Percentiles rank a stretch among this genome's conserved stretches.
phyloP scores from a whole-genome alignment of 2,797 vertebrate genomes.

The Acropternis orthonyx region DNA sequence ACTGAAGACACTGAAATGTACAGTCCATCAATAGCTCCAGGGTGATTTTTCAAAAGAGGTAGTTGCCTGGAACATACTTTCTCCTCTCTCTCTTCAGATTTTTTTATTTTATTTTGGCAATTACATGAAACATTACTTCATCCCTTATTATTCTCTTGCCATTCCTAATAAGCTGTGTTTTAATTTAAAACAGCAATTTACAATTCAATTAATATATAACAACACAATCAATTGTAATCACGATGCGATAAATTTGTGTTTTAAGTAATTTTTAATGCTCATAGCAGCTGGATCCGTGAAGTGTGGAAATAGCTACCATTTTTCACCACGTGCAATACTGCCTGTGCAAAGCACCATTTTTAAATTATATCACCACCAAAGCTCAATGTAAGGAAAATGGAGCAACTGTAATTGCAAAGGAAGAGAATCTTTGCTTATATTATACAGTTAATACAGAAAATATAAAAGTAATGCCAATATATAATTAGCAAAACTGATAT shows the following conservation, averaged over 20 bases:
- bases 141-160: conserved; percentile 60
- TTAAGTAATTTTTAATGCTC: conserved; percentile 81
- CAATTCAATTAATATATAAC: conserved; percentile 75
- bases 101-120: conserved; percentile 65
- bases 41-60: not conserved
- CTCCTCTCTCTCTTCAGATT: conserved; percentile 5
- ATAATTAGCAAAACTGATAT: not conserved
- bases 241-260: conserved; percentile 74
- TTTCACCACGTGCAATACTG: conserved; percentile 73
- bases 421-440: conserved; percentile 5
- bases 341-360: conserved; percentile 49
- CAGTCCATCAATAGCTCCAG: not conserved
- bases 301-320: conserved; percentile 79
- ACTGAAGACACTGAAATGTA: not conserved
- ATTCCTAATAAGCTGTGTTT: conserved; percentile 71
- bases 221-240: conserved; percentile 75
- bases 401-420: conserved; percentile 44
- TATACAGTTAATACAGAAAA: not conserved
- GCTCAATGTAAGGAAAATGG: not conserved
- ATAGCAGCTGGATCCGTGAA: conserved; percentile 75
- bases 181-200: conserved; percentile 80
- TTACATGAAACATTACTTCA: conserved; percentile 70
- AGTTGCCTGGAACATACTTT: not conserved
- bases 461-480: not conserved
- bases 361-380: conserved; percentile 68